A percentile compares a stretch with the other conserved stretches of the same genome.
Evolutionary conservation across 2,888 invertebrate genomes (phyloP).

Genomic region (Cheilosia urbana): DNA sequence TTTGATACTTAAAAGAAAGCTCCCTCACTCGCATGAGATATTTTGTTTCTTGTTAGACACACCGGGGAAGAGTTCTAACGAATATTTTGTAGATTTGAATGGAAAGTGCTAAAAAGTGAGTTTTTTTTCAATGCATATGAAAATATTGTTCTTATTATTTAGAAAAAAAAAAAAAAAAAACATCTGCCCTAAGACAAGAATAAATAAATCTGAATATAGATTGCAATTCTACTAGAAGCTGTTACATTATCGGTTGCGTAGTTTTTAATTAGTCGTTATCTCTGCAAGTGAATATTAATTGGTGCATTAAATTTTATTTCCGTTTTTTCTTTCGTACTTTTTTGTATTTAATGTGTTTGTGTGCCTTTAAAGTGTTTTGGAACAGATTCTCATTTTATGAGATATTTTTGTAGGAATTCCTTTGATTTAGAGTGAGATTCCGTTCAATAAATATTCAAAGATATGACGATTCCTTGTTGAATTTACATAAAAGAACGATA

Average conservation of each 20-base stretch:
- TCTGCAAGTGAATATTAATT: slow-evolving; percentile 28
- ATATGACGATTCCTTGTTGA: no score
- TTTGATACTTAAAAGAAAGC: slow-evolving; percentile 30
- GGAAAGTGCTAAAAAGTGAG: slow-evolving; percentile 67
- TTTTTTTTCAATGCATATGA: background rate
- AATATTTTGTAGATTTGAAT: slow-evolving; percentile 40
- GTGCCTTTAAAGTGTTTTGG: background rate
- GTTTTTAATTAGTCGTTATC: slow-evolving; percentile 26
- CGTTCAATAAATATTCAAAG: no score
- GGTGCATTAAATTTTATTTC: background rate
- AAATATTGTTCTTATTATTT: background rate
- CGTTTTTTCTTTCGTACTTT: background rate
- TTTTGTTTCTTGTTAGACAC: slow-evolving; percentile 7
- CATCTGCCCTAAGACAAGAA: slow-evolving; percentile 28
- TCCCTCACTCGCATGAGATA: slow-evolving; percentile 63
- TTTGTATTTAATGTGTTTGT: background rate
- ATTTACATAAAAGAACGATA: no score
- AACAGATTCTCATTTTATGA: background rate
- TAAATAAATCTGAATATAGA: slow-evolving; percentile 2
- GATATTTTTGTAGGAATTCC: no score
- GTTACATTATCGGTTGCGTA: slow-evolving; percentile 35
- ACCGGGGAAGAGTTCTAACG: slow-evolving; percentile 16
- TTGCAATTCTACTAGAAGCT: slow-evolving; percentile 1
- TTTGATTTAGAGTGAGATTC: background rate
- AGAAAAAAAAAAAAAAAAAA: background rate